Base-by-base conservation (phyloP, 2,113 vertebrate genomes). In the Bubo scandiacus region DNA sequence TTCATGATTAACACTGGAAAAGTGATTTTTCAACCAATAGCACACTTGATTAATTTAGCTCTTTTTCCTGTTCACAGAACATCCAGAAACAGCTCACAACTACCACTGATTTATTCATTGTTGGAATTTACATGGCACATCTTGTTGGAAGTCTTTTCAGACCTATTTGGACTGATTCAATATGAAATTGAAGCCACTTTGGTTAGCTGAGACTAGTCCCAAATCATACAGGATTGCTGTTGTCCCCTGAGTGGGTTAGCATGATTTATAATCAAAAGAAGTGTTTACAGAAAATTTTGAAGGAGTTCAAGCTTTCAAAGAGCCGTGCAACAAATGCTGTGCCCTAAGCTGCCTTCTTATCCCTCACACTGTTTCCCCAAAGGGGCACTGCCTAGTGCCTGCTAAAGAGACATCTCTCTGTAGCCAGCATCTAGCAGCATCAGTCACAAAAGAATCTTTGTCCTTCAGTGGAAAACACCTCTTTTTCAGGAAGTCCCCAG, bases 31-130 rank as follows among this genome's bases (percentile, higher is more conserved):
- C 25, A 51, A 74, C 29, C 43, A 95, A 80, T n/a, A 72, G 15
- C 51, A 27, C 12, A 65, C 36, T 75, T 61, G 55, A 85, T 54
- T 66, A 57, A 51, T 70, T 91, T 82, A 72, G 5, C 13, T 78
- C 34, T 77, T 88, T 86, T 59, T 79, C 19, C 47, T 57, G 5
- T 52, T 67, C 57, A 78, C 23, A 58, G 40, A 87, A 88, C 84
- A 90, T 65, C 57, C n/a, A 91, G 57, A 79, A 89, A 72, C 25
- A 92, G 25, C 25, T 81, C 74, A 59, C 10, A 36, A 52, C 67
- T 75, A 70, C 32, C 43, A 79, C 72, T 80, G 54, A 95, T 80
- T 67, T 89, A 91, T 68, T 54, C 19, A 58, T 26, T 82, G 81
- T 51, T 91, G 32, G 30, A 75, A 77, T 85, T 92, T 72, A 61